These are phyloP conservation scores for Dipodomys spectabilis DNA, from an alignment of 2,113 vertebrate genomes.

Conservation along the genomic window DNA sequence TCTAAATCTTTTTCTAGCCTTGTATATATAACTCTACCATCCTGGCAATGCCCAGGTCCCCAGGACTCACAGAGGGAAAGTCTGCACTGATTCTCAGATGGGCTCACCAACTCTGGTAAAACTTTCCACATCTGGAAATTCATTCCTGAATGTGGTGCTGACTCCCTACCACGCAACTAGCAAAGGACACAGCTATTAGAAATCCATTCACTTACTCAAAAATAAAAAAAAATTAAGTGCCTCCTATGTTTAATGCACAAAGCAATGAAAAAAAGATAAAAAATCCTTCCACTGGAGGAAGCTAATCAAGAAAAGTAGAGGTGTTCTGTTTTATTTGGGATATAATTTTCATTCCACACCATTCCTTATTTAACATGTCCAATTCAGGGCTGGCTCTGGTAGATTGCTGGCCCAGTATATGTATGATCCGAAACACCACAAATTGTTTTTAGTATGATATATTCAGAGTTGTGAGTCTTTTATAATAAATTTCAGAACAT, in stretches of 20 bases:
- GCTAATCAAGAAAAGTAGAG: not conserved
- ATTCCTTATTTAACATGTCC: not conserved
- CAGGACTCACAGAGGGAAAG: not conserved
- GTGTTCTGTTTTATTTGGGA: not conserved
- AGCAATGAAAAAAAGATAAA: not conserved
- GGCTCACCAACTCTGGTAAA: not conserved
- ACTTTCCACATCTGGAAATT: constrained; percentile 19
- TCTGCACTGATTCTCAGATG: not conserved
- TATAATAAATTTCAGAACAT: not conserved
- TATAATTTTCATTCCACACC: not conserved
- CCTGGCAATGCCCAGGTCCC: not conserved
- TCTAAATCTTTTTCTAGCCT: not conserved
- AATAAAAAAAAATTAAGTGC: not conserved
- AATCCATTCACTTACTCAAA: constrained; percentile 14
- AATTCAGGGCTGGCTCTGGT: too few species aligned
- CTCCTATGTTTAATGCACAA: not conserved
- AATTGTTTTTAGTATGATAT: not conserved
- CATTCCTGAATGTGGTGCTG: not conserved
- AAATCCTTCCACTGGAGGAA: not conserved
- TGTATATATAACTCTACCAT: not conserved
- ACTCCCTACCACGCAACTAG: not conserved
- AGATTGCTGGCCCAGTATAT: not conserved
- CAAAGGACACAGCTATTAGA: not conserved
- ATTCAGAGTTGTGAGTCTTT: not conserved
- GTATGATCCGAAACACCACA: not conserved